Evolutionary conservation across 2,888 invertebrate genomes (phyloP), one percentile per base, ranked within the genome.

Genomic region (Cephonodes hylas): DNA sequence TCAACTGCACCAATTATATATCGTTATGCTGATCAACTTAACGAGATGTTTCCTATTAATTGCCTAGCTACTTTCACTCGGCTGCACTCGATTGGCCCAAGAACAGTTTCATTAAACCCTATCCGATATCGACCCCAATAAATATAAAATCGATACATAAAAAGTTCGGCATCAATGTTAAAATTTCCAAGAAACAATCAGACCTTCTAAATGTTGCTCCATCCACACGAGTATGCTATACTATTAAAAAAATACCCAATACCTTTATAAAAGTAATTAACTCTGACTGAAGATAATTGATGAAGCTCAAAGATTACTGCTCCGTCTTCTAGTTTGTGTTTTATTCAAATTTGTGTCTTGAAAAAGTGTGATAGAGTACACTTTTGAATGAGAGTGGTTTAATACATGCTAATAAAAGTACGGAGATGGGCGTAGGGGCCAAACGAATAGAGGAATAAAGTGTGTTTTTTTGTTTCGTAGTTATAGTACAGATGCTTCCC

Each of bases 231-330:
- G 53, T 66, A 44, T 18, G 67, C 68, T 74, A 73, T 70, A 69
- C 68, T 72, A 73, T 76, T 66, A 71, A 77, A 75, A 70, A 75
- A 75, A 72, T 73, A 78, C 74, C 73, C 76, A 79, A 74, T 81
- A 83, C 88, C 84, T 89, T 91, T 91, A 92, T 92, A 92, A 91
- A 92, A 91, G 89, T 91, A 91, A 92, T 92, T 92, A 92, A 91
- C 86, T 91, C 81, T 73, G 84, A 83, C 85, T 87, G 85, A 86
- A 89, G 90, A 91, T 92, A 92, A 92, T 92, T 92, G 92, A 92
- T 92, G 92, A 89, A 91, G 84, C 85, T 81, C 83, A 82, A 67
- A 91, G 91, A 92, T 92, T 90, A 89, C 90, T 88, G 80, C 82
- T 79, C 76, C 72, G 77, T 78, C 77, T 82, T 73, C 67, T 66